Base-by-base conservation (phyloP, 2,888 invertebrate species). In the Noctua janthe region DNA sequence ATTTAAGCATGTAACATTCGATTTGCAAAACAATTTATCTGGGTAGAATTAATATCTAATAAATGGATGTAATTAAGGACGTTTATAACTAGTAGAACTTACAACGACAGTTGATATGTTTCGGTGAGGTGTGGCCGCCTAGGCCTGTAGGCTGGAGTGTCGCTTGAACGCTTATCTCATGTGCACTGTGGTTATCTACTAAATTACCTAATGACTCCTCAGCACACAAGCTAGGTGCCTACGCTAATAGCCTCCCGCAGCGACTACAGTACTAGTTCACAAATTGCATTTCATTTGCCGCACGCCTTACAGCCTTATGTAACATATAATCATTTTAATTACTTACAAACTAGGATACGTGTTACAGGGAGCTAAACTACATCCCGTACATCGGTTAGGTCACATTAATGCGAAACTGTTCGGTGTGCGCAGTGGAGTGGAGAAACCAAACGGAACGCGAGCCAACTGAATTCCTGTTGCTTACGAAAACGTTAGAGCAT, bases 281-380 rank as follows among this genome's bases (percentile, higher is more conserved):
- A 84, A 86, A 81, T 86, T 86, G 83, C 85, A 76, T 85, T 84
- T 83, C 81, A 87, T 88, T 85, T 83, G 89, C 78, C 85, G 71
- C 87, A 84, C 87, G 56, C 82, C 82, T 74, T 66, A 54, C 20
- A 59, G 15, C 70, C 70, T 93, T 93, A 92, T 90, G 88, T 92
- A 93, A 94, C 83, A 54, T 87, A 85, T 90, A 93, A 92, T 91
- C 88, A 89, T 83, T 90, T 89, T 91, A 91, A 93, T 93, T 91
- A 89, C 86, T 73, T 23, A 83, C 72, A 73, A 78, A 84, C 76
- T 88, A 87, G 87, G 89, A 84, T 88, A 86, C 80, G 84, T 87
- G 88, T 80, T 78, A 83, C 81, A 82, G 80, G 85, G 83, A 86
- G 82, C 79, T 88, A 89, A 89, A 91, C 90, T 91, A 88, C 89